Conservation (phyloP, 1,140 invertebrate genomes). For the Andricus grossulariae region DNA sequence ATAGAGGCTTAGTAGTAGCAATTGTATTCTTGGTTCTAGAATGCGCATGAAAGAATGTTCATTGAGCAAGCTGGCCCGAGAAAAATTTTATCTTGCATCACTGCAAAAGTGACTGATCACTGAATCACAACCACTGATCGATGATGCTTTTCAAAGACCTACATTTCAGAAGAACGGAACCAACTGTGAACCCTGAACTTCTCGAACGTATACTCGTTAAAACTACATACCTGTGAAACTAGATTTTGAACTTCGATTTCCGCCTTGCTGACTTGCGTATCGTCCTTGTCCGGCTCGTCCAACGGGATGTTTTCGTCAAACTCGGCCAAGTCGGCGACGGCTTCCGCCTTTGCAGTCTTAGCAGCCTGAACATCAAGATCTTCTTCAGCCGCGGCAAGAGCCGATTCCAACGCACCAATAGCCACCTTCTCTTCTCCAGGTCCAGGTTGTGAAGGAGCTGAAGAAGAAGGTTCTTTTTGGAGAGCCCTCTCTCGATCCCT, state of each 20-base stretch:
- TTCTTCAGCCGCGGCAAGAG: conserved; percentile 94
- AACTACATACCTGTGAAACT: conserved; percentile 84
- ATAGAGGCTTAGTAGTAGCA: background rate
- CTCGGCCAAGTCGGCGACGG: conserved; percentile 94
- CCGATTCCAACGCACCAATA: conserved; percentile 85
- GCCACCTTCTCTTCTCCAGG: conserved; percentile 78
- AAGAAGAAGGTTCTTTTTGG: conserved; percentile 58
- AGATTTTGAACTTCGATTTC: conserved; percentile 89
- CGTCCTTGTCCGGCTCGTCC: conserved; percentile 81
- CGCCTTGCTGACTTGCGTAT: conserved; percentile 85
- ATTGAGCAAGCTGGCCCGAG: conserved; percentile 70
- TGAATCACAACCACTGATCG: conserved; percentile 64
- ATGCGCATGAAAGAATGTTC: conserved; percentile 61
- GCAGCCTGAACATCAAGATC: conserved; percentile 95
- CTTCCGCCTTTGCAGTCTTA: conserved; percentile 92
- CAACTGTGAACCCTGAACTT: conserved; percentile 34
- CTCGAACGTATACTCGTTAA: conserved; percentile 6
- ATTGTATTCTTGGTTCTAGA: conserved; percentile 68
- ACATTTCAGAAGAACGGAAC: background rate
- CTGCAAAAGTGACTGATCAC: conserved; percentile 65
- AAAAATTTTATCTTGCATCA: conserved; percentile 66
- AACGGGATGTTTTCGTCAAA: conserved; percentile 98
- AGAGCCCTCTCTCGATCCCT: conserved; percentile 69
- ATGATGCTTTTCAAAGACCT: conserved; percentile 58
- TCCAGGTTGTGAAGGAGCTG: conserved; percentile 45